phyloP scores from a whole-genome alignment of 2,888 invertebrate genomes.

The Acholoe squamosa region DNA sequence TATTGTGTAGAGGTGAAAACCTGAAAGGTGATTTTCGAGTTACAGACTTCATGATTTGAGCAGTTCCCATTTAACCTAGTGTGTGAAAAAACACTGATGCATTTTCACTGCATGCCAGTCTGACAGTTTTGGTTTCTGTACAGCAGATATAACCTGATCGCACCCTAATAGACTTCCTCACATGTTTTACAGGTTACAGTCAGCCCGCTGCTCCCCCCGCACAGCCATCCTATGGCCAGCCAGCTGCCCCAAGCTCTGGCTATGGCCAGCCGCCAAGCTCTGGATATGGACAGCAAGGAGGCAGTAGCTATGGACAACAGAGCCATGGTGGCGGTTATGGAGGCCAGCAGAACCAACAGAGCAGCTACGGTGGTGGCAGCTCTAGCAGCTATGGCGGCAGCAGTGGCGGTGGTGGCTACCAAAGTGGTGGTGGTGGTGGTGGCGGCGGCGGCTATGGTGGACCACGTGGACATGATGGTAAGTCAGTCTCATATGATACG shows the following conservation, averaged over 20 bases:
- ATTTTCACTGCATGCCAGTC: too few species aligned
- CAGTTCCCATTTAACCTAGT: too few species aligned
- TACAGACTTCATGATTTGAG: too few species aligned
- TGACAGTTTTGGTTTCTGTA: too few species aligned
- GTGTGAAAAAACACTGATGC: too few species aligned
- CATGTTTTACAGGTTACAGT: conserved; percentile 40
- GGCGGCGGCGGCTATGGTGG: conserved; percentile 82
- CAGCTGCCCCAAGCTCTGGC: conserved; percentile 55
- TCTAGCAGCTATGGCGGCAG: conserved; percentile 68
- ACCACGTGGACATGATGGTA: conserved; percentile 32
- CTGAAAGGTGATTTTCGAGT: too few species aligned
- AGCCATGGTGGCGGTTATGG: conserved; percentile 69
- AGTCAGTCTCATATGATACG: not conserved
- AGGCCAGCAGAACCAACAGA: conserved; percentile 1
- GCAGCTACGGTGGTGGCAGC: conserved; percentile 62
- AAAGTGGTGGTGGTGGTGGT: conserved; percentile 69
- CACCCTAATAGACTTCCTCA: not conserved
- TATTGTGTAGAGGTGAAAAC: too few species aligned
- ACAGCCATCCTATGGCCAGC: conserved; percentile 54
- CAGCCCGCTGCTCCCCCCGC: conserved; percentile 41
- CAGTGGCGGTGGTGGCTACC: conserved; percentile 67
- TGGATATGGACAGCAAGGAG: conserved; percentile 51
- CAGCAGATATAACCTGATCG: too few species aligned
- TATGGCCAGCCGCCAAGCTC: conserved; percentile 59
- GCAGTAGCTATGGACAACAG: conserved; percentile 62